phyloP scores from a whole-genome alignment of 2,888 invertebrate species.

The Drosophila anomalipes region DNA sequence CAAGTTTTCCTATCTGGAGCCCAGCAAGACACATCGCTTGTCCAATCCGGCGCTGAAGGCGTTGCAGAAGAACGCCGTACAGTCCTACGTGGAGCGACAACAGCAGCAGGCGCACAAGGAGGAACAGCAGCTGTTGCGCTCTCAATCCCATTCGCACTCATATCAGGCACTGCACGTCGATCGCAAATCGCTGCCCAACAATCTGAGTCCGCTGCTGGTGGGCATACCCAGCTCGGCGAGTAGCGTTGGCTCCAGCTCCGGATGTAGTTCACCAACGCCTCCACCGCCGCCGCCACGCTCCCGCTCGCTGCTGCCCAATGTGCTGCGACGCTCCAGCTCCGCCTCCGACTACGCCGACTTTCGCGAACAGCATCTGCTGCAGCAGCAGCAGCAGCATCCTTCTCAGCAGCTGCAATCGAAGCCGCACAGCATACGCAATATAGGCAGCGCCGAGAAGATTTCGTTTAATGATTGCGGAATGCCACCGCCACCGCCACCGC shows the following conservation, averaged over 20 bases:
- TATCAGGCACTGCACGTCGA: constrained; percentile 73
- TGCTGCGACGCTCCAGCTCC: constrained; percentile 87
- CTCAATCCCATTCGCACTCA: constrained; percentile 75
- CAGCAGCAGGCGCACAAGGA: constrained; percentile 86
- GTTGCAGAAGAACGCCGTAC: constrained; percentile 92
- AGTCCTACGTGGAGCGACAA: constrained; percentile 92
- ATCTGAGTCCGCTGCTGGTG: constrained; percentile 65
- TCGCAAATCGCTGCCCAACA: constrained; percentile 84
- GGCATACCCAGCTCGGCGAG: constrained; percentile 36
- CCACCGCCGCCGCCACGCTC: constrained; percentile 85
- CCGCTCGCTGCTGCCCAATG: constrained; percentile 82
- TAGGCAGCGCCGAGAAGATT: constrained; percentile 83
- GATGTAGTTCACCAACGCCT: constrained; percentile 83
- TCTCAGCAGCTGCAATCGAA: constrained; percentile 64
- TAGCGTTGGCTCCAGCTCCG: constrained; percentile 22
- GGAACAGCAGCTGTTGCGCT: constrained; percentile 78
- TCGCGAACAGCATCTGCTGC: constrained; percentile 81
- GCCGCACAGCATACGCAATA: constrained; percentile 80
- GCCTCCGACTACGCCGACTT: constrained; percentile 89
- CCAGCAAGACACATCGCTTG: constrained; percentile 90
- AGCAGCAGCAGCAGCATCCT: constrained; percentile 66
- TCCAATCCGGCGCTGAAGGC: constrained; percentile 91
- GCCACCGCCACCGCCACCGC: constrained; percentile 86
- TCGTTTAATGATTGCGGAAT: constrained; percentile 85
- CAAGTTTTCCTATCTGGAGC: constrained; percentile 89